Percentiles rank a stretch among this genome's conserved stretches.
Evolutionary conservation across 2,113 vertebrate genomes (phyloP).

Genomic region (Campylomormyrus numenius): DNA sequence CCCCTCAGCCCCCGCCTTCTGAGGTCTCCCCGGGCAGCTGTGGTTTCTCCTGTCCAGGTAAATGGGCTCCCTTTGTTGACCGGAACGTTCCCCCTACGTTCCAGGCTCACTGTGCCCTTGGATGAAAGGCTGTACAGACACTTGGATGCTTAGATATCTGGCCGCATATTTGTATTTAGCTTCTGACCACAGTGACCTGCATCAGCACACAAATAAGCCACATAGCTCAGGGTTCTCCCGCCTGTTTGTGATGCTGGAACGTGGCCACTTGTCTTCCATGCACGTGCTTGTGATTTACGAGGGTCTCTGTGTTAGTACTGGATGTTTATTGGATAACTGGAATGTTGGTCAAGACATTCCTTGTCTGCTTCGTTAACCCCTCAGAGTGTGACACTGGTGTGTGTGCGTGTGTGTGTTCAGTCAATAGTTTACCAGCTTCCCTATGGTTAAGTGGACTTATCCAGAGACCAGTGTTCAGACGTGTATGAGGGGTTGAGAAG

Average conservation of each 20-base stretch:
- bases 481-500: neutral
- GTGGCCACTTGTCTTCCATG: neutral
- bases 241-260: neutral
- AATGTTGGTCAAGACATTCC: neutral
- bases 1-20: constrained; percentile 76
- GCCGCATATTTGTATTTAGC: neutral
- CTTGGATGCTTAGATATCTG: neutral
- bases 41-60: constrained; percentile 82
- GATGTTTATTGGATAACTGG: neutral
- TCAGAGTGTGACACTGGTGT: neutral
- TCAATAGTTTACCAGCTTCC: neutral
- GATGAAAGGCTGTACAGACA: neutral
- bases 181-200: neutral
- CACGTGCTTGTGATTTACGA: neutral
- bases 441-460: neutral
- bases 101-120: neutral
- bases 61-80: neutral
- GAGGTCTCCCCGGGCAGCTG: constrained; percentile 78
- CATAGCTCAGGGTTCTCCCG: neutral
- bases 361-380: neutral
- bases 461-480: neutral
- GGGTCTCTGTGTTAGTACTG: neutral
- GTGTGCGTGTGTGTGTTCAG: neutral
- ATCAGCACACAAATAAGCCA: neutral
- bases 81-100: neutral